Conservation (phyloP, 1,140 invertebrate genomes). For the Cherax destructor region DNA sequence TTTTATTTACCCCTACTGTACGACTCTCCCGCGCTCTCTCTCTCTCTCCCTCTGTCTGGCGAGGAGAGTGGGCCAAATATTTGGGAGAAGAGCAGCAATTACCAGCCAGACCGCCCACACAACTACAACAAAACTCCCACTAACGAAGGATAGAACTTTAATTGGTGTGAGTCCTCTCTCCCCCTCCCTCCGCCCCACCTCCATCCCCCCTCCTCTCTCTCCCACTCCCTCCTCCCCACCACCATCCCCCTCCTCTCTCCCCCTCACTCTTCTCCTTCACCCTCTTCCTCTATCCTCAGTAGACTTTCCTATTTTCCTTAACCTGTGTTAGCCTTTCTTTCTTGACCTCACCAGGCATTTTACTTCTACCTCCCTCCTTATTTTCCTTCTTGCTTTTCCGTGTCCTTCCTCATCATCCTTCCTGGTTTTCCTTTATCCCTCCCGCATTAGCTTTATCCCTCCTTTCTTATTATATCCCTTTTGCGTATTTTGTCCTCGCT, state of each 20-base stretch:
- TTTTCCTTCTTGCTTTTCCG: too few species aligned
- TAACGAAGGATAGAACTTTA: slow-evolving; percentile 33
- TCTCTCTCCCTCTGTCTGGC: too few species aligned
- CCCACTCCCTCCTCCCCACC: not conserved
- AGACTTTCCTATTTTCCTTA: not conserved
- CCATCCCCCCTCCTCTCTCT: not conserved
- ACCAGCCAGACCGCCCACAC: not conserved
- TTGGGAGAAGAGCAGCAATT: not conserved
- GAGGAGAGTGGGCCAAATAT: not conserved
- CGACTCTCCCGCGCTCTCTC: too few species aligned
- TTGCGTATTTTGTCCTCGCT: too few species aligned
- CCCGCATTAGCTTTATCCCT: too few species aligned
- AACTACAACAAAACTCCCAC: slow-evolving; percentile 34
- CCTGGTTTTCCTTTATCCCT: too few species aligned
- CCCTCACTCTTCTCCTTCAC: not conserved
- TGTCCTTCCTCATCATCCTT: too few species aligned
- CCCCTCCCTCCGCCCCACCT: not conserved
- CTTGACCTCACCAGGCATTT: too few species aligned
- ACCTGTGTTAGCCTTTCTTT: not conserved
- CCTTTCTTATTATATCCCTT: too few species aligned
- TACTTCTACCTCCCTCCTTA: too few species aligned
- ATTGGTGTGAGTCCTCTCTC: not conserved
- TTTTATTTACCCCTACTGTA: too few species aligned
- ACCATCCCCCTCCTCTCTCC: not conserved
- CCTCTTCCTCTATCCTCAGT: not conserved